Evolutionary conservation across 1,140 invertebrate species (phyloP).

Genomic region (Orchesella cincta): DNA sequence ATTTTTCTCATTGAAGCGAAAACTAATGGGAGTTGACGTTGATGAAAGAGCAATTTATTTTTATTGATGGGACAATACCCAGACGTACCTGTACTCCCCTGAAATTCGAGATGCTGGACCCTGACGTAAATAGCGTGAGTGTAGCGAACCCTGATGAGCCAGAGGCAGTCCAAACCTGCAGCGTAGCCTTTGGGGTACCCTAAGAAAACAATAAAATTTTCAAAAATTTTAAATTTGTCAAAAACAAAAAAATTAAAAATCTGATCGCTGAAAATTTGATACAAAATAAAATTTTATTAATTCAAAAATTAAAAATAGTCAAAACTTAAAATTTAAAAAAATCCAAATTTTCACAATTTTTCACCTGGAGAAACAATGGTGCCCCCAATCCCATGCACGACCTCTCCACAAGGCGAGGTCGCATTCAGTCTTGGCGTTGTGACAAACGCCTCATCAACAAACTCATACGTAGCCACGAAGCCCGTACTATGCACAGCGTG

Average conservation of each 20-base stretch:
- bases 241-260: neutral
- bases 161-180: slow-evolving; percentile 57
- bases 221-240: neutral
- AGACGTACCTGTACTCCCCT: slow-evolving; percentile 55
- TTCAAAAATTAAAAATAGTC: neutral
- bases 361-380: slow-evolving; percentile 57
- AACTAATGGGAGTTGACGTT: neutral
- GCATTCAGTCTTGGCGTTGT: slow-evolving; percentile 54
- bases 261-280: neutral
- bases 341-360: slow-evolving; percentile 46
- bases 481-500: slow-evolving; percentile 53
- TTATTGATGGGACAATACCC: neutral
- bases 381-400: slow-evolving; percentile 56
- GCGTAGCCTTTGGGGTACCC: slow-evolving; percentile 56
- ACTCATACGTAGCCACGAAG: slow-evolving; percentile 55
- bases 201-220: neutral
- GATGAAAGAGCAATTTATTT: neutral
- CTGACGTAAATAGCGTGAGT: slow-evolving; percentile 56
- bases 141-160: slow-evolving; percentile 57
- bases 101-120: slow-evolving; percentile 56
- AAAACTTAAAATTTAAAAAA: neutral
- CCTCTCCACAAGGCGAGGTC: slow-evolving; percentile 54
- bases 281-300: neutral
- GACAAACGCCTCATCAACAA: slow-evolving; percentile 54
- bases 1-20: too few relatives aligned